phyloP scores from a whole-genome alignment of 2,888 invertebrate species.

The Incurvaria masculella region DNA sequence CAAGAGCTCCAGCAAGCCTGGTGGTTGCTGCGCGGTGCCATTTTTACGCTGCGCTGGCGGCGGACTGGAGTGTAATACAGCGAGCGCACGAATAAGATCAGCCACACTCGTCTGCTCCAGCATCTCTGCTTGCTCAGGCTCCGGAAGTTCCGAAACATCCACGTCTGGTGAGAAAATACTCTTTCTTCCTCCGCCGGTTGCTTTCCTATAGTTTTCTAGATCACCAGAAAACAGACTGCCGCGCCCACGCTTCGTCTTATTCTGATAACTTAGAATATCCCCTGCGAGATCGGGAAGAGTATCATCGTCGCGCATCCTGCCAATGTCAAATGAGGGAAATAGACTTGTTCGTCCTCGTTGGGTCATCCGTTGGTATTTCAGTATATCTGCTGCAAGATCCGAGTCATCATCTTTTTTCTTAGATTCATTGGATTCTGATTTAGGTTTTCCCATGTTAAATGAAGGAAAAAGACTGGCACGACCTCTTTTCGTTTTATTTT shows the following conservation, averaged over 20 bases:
- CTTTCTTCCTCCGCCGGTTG: slow-evolving; percentile 17
- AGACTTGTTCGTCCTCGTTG: slow-evolving; percentile 24
- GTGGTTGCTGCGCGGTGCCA: slow-evolving; percentile 29
- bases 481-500: slow-evolving; percentile 31
- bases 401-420: background rate
- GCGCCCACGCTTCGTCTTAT: slow-evolving; percentile 39
- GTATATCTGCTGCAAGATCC: slow-evolving; percentile 24
- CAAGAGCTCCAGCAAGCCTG: slow-evolving; percentile 49
- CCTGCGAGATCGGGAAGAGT: slow-evolving; percentile 13
- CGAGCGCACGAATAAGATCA: slow-evolving; percentile 74
- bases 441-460: background rate
- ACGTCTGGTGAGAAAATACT: slow-evolving; percentile 48
- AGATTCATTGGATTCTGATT: background rate
- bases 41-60: slow-evolving; percentile 27
- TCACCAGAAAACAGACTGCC: slow-evolving; percentile 47
- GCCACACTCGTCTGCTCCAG: slow-evolving; percentile 81
- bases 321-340: slow-evolving; percentile 4
- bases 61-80: slow-evolving; percentile 52
- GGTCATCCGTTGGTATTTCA: slow-evolving; percentile 24
- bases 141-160: slow-evolving; percentile 35
- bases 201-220: slow-evolving; percentile 29
- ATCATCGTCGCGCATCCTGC: no score
- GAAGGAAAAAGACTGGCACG: slow-evolving; percentile 27
- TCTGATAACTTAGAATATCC: slow-evolving; percentile 39
- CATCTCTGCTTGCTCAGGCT: slow-evolving; percentile 56